Percentiles rank a stretch among this genome's conserved stretches.
Evolutionary conservation across 2,797 vertebrate genomes (phyloP).

Genomic region (Semaprochilodus insignis): DNA sequence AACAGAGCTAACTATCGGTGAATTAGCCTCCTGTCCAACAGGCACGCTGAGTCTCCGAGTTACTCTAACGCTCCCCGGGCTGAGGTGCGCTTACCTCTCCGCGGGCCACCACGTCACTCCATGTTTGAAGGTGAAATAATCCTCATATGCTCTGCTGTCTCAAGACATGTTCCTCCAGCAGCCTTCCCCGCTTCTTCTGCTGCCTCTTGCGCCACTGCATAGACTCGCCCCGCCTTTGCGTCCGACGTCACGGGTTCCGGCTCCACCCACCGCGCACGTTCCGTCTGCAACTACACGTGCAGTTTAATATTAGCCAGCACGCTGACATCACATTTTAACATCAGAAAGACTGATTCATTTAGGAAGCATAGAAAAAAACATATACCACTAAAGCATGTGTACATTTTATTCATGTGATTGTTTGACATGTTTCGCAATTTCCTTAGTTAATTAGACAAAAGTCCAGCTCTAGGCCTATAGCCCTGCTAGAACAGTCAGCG

Average conservation of each 20-base stretch:
- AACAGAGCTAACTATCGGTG: background rate
- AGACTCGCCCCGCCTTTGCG: conserved; percentile 42
- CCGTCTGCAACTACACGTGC: conserved; percentile 54
- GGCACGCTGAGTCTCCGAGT: background rate
- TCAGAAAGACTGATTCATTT: no score
- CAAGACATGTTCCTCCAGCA: conserved; percentile 15
- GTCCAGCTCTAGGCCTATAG: no score
- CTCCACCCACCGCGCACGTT: conserved; percentile 52
- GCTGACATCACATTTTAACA: no score
- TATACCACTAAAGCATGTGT: no score
- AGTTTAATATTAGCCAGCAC: background rate
- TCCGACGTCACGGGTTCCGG: background rate
- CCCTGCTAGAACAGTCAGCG: no score
- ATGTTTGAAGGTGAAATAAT: conserved; percentile 25
- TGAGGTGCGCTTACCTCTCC: background rate
- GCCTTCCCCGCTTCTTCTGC: conserved; percentile 14
- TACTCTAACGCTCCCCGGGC: background rate
- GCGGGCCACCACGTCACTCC: conserved; percentile 30
- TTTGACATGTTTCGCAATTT: no score
- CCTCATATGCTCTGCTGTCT: background rate
- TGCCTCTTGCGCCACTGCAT: conserved; percentile 51
- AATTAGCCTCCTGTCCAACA: background rate
- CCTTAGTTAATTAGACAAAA: no score
- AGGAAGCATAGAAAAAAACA: no score
- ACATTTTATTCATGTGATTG: no score